Evolutionary conservation across 2,797 vertebrate genomes (phyloP), one percentile per base, ranked within the genome.

Genomic region (Cynodonichthys magdalenae): DNA sequence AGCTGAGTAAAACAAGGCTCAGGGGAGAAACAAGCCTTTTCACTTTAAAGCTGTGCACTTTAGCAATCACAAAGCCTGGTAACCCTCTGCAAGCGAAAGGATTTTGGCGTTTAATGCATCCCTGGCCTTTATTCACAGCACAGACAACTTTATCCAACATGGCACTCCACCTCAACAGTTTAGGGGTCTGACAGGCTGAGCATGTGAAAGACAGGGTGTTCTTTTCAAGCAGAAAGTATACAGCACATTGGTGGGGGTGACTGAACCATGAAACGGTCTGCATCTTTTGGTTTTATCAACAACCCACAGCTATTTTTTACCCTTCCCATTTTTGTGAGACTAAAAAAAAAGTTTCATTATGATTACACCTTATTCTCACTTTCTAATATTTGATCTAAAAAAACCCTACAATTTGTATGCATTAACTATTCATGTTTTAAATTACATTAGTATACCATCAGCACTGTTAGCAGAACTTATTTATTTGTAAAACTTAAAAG

Each of bases 1-100:
- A 46, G 58, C 71, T 3, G 73, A 74, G 73, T 68, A 68, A 84
- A 81, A 86, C 80, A 74, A 80, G 76, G 76, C 79, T 54, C 19
- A 9, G 62, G 62, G 46, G 39, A 81, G 68, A 80, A 87, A 92
- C 90, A 91, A 80, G 88, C 63, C 71, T 92, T 92, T 91, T 81
- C 87, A 92, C 91, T 91, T 89, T 86, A 77, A 89, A 85, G 71
- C 66, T 57, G 53, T 62, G 77, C 85, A 88, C 87, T 90, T 87
- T 69, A 80, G 70, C 72, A 63, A 87, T 83, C 85, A 85, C 87
- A 88, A 88, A 88, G 79, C 79, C 65, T 15, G 63, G 82, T 66
- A 79, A 66, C 63, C 57, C 76, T 65, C 72, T 71, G 82, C 83
- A 78, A 66, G 82, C 20, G 34, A 76, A 71, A 75, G 71, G 79